Evolutionary conservation across 2,113 vertebrate species (phyloP), one percentile per base, ranked within the genome.

Genomic region (Recurvirostra avosetta): DNA sequence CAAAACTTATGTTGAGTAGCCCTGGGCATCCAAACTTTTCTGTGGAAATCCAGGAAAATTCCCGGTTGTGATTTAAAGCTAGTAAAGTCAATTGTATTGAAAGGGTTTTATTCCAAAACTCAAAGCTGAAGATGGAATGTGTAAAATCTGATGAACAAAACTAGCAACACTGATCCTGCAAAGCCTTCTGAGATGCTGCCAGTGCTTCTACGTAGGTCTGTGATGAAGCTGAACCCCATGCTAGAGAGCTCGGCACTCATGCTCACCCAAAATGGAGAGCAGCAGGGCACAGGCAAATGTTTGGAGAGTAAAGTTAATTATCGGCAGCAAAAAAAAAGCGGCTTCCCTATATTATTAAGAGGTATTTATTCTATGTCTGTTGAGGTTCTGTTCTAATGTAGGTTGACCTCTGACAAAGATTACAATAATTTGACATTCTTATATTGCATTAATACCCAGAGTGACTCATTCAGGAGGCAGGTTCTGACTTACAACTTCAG

Each of bases 321-420:
- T 58, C 2, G 0, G 9, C 65, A 89, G n/a, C 5, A 83, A 67
- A 88, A 66, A 84, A 77, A 58, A 40, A 38, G 38, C 65, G 72
- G 66, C 68, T 93, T 94, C 94, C 50, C 40, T 87, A 15, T 89
- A 70, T 70, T 95, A 76, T 68, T 85, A 80, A 84, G 58, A 76
- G 32, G 66, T 89, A 53, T 95, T 97, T 94, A 92, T 89, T 62
- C 52, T 30, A 36, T 87, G 47, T 87, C 83, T 94, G 36, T 84
- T 78, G 80, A 96, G 83, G 76, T 91, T 68, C 68, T 91, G 43
- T 92, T 95, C 67, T 94, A 84, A 86, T 63, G 29, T 36, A 86
- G 52, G 55, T 74, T 96, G 91, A 94, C 93, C 92, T 96, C 88
- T 78, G 89, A 68, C 81, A 88, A 91, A 94, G 65, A 94, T 92